Evolutionary conservation across 2,888 invertebrate species (phyloP).

Genomic region (Dysmachus trigonus): DNA sequence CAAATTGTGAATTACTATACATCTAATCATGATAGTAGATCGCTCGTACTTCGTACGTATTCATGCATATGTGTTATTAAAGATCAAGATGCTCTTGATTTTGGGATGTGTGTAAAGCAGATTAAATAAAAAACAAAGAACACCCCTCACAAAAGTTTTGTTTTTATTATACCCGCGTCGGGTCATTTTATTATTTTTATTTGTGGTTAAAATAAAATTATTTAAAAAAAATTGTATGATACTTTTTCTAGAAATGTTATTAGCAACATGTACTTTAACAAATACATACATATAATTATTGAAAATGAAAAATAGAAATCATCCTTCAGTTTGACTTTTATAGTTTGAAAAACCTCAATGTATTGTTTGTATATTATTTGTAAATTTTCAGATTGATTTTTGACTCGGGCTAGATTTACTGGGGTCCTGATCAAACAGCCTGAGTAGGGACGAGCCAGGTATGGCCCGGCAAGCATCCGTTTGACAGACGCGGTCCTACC

Average conservation of each 20-base stretch:
- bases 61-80: conserved; percentile 8
- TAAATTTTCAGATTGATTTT: background rate
- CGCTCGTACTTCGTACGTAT: background rate
- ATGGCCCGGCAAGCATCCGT: too few species aligned
- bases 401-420: too few species aligned
- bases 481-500: too few species aligned
- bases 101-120: conserved; percentile 12
- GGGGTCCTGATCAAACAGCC: too few species aligned
- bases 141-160: background rate
- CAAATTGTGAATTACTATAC: background rate
- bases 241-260: background rate
- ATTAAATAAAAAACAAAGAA: conserved; percentile 19
- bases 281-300: background rate
- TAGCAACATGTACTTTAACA: background rate
- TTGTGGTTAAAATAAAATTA: background rate
- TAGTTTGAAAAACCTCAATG: background rate
- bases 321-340: background rate
- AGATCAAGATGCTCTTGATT: background rate
- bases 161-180: background rate
- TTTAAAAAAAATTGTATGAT: background rate
- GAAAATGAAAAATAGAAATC: background rate
- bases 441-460: too few species aligned
- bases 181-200: background rate
- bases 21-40: background rate
- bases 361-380: too few species aligned